These are phyloP conservation scores for Bathynomus jamesi DNA, from an alignment of 1,140 invertebrate genomes.

Conservation along the genomic window DNA sequence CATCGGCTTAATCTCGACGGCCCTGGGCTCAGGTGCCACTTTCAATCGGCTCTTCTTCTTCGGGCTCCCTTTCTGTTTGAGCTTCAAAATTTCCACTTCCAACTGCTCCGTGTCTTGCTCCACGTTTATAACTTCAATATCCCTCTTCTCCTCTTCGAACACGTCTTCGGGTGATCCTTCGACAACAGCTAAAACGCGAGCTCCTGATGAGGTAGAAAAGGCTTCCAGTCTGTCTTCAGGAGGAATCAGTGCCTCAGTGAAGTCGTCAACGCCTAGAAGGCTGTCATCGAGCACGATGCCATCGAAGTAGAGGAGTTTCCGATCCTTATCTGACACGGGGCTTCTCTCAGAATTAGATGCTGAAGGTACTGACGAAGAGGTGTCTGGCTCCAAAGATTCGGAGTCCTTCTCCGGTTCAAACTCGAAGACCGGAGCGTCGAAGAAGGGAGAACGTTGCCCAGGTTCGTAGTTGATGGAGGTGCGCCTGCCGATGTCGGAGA, in stretches of 20 bases:
- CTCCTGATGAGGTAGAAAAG: slow-evolving; percentile 22
- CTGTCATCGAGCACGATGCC: slow-evolving; percentile 24
- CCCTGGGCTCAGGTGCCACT: background rate
- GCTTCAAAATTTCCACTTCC: background rate
- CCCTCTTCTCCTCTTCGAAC: background rate
- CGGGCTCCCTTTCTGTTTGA: background rate
- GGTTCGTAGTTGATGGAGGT: slow-evolving; percentile 30
- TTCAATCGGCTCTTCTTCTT: background rate
- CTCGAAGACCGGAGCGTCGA: slow-evolving; percentile 33
- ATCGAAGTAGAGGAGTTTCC: slow-evolving; percentile 22
- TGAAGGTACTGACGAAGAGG: slow-evolving; percentile 14
- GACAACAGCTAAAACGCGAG: slow-evolving; percentile 19
- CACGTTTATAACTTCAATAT: background rate
- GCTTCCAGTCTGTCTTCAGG: slow-evolving; percentile 22
- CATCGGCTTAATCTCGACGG: background rate
- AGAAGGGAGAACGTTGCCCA: slow-evolving; percentile 32
- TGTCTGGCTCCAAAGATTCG: slow-evolving; percentile 26
- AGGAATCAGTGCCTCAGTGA: slow-evolving; percentile 29
- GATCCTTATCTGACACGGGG: slow-evolving; percentile 15
- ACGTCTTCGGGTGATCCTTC: slow-evolving; percentile 12
- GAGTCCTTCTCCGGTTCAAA: slow-evolving; percentile 27
- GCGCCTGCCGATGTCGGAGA: slow-evolving; percentile 32
- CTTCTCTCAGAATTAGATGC: slow-evolving; percentile 15
- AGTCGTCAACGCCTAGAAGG: slow-evolving; percentile 26
- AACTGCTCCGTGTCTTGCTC: background rate